Conservation (phyloP, 1,140 invertebrate species). For the Aplysia californica region DNA sequence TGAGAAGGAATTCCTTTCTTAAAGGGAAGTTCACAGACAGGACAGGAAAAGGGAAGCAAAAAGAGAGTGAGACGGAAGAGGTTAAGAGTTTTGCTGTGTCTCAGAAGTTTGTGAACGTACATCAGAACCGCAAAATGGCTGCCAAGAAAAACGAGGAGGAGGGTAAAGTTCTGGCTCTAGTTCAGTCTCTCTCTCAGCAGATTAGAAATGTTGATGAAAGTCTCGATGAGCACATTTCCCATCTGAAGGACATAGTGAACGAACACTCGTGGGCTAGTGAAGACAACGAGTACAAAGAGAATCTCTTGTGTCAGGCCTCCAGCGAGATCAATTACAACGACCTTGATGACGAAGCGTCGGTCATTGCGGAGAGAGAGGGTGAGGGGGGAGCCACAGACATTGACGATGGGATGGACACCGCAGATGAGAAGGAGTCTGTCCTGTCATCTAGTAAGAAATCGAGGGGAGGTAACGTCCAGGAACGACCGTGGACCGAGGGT, state of each 20-base stretch:
- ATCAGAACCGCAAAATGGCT: not conserved
- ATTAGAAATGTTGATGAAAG: not conserved
- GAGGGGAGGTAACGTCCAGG: too few relatives aligned
- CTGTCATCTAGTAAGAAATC: too few relatives aligned
- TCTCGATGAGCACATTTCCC: not conserved
- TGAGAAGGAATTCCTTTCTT: too few relatives aligned
- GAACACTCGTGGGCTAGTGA: constrained; percentile 7
- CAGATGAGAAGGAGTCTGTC: too few relatives aligned
- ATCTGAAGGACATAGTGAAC: constrained; percentile 17
- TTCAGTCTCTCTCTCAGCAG: not conserved
- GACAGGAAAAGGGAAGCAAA: not conserved
- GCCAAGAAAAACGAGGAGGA: constrained; percentile 2
- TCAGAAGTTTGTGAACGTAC: not conserved
- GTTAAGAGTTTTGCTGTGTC: constrained; percentile 23
- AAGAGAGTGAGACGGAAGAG: not conserved
- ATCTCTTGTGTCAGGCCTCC: not conserved
- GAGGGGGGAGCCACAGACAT: too few relatives aligned
- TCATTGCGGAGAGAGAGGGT: too few relatives aligned
- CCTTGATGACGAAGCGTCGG: too few relatives aligned
- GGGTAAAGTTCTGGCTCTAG: not conserved
- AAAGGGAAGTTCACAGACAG: not conserved
- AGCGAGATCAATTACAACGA: too few relatives aligned
- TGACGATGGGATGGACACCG: too few relatives aligned
- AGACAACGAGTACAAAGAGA: constrained; percentile 1
- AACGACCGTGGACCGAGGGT: too few relatives aligned